Percentiles rank a stretch among this genome's conserved stretches.
Evolutionary conservation across 2,888 invertebrate genomes (phyloP).

Genomic region (Drosophila anceps): DNA sequence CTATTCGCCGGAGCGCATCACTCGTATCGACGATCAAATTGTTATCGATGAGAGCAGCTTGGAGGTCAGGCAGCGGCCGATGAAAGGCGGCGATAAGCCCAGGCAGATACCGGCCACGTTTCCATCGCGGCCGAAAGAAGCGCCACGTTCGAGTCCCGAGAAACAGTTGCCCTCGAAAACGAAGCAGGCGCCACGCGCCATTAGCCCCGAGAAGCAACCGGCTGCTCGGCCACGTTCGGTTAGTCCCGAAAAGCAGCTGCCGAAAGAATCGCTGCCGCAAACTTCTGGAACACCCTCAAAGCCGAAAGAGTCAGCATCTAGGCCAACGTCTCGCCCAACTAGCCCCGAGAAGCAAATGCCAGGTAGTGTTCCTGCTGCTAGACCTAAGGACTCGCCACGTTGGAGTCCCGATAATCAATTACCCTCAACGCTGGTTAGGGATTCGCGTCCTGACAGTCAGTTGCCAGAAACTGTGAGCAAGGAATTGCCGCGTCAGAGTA

Average conservation of each 20-base stretch:
- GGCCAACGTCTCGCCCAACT: constrained; percentile 12
- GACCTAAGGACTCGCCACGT: constrained; percentile 17
- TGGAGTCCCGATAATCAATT: constrained; percentile 45
- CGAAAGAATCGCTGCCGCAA: constrained; percentile 6
- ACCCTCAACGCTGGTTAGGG: neutral
- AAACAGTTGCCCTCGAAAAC: constrained; percentile 7
- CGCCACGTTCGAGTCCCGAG: constrained; percentile 34
- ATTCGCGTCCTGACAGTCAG: constrained; percentile 28
- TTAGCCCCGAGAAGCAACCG: constrained; percentile 28
- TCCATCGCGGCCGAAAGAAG: constrained; percentile 12
- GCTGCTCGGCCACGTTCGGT: constrained; percentile 26
- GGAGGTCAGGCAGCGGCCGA: constrained; percentile 17
- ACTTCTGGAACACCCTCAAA: constrained; percentile 2
- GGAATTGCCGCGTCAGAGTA: constrained; percentile 15
- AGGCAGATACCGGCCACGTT: constrained; percentile 12
- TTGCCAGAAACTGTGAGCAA: neutral
- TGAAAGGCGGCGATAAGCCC: constrained; percentile 22
- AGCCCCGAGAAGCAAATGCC: constrained; percentile 39
- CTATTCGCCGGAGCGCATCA: constrained; percentile 40
- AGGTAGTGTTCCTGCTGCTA: neutral
- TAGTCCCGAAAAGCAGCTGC: constrained; percentile 34
- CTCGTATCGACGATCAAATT: constrained; percentile 59
- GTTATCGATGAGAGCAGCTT: constrained; percentile 50
- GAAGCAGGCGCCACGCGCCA: constrained; percentile 30
- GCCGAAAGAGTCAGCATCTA: constrained; percentile 13